Conservation (phyloP, 2,113 vertebrate genomes). For the Vulpes ferrilata region DNA sequence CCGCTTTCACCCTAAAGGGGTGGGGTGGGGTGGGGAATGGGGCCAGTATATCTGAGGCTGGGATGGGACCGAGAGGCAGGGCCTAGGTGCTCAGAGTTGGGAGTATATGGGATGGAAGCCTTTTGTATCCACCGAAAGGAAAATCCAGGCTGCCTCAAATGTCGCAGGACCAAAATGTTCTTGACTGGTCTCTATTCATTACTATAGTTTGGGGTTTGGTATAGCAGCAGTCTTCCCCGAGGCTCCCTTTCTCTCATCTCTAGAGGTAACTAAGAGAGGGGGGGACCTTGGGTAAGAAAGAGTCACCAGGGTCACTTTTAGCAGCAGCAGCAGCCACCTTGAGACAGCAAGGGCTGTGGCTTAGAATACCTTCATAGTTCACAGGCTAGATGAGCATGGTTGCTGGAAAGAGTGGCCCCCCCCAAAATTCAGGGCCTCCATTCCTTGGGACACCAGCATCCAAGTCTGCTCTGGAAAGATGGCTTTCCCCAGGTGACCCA, state of each 20-base stretch:
- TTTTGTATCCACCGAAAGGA: neutral
- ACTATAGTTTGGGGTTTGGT: neutral
- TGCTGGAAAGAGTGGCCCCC: neutral
- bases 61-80: neutral
- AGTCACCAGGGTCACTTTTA: neutral
- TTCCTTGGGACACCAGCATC: neutral
- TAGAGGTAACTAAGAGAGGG: neutral
- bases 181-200: neutral
- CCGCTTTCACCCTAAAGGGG: neutral
- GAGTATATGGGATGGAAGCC: neutral
- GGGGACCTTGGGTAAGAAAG: neutral
- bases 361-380: neutral
- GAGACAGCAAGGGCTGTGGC: neutral
- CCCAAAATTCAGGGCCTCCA: neutral
- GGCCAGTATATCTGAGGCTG: neutral
- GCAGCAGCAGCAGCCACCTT: neutral
- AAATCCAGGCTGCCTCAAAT: neutral
- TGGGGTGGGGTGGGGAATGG: neutral
- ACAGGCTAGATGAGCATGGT: neutral
- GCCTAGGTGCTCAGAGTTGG: neutral
- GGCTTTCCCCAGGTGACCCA: neutral
- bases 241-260: neutral
- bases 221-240: neutral
- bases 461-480: neutral
- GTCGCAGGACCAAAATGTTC: neutral